These are phyloP conservation scores for Coelopa frigida DNA, from an alignment of 1,140 invertebrate genomes.

Conservation along the genomic window DNA sequence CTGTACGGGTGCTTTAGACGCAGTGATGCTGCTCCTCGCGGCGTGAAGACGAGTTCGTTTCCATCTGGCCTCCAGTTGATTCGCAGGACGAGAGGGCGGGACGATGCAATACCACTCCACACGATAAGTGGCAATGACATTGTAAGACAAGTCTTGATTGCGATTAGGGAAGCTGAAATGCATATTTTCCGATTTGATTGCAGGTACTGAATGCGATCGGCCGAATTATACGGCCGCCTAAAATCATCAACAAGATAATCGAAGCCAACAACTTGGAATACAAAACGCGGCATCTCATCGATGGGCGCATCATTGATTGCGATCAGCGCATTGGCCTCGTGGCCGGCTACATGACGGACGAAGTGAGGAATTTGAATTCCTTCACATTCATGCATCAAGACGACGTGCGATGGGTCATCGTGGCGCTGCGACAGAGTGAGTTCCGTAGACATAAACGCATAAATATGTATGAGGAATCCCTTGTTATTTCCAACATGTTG, in stretches of 20 bases:
- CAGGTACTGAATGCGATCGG: conserved; percentile 63
- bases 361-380: conserved; percentile 70
- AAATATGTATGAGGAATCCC: background rate
- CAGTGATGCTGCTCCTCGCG: conserved; percentile 47
- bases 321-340: conserved; percentile 79
- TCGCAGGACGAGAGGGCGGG: conserved; percentile 45
- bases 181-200: conserved; percentile 4
- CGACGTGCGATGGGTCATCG: conserved; percentile 74
- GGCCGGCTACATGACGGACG: conserved; percentile 76
- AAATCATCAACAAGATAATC: conserved; percentile 59
- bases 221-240: conserved; percentile 56
- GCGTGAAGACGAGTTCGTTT: conserved; percentile 33
- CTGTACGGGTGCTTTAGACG: conserved; percentile 50
- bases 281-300: conserved; percentile 71
- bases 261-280: conserved; percentile 77
- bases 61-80: conserved; percentile 47
- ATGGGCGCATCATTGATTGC: conserved; percentile 75
- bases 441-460: conserved; percentile 1
- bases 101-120: conserved; percentile 45
- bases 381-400: conserved; percentile 82
- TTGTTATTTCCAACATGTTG: conserved; percentile 16
- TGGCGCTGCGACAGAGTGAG: conserved; percentile 78
- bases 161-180: background rate
- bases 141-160: conserved; percentile 39
- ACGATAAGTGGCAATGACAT: conserved; percentile 52